Percentiles rank a stretch among this genome's conserved stretches.
These are phyloP conservation scores for Gonocerus acuteangulatus DNA, from an alignment of 2,888 invertebrate species.

Conservation along the genomic window DNA sequence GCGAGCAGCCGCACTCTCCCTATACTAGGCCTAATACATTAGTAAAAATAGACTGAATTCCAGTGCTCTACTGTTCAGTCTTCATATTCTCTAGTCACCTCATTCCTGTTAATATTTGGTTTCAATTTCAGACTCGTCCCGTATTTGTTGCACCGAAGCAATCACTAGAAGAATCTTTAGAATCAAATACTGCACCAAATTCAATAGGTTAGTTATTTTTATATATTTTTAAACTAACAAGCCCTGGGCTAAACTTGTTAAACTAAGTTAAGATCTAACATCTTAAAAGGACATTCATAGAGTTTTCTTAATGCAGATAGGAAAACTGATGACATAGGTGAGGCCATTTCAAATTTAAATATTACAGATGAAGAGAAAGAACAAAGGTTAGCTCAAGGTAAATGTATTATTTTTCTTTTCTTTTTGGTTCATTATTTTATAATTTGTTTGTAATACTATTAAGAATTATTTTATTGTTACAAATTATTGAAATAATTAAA, in stretches of 20 bases:
- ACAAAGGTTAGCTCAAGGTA: slow-evolving; percentile 46
- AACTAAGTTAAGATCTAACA: neutral
- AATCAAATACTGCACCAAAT: slow-evolving; percentile 43
- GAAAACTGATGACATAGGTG: slow-evolving; percentile 34
- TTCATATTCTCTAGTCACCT: too few relatives aligned
- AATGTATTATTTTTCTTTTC: slow-evolving; percentile 18
- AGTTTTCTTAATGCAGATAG: slow-evolving; percentile 28
- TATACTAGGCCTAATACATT: too few relatives aligned
- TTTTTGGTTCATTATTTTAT: neutral
- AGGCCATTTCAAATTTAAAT: slow-evolving; percentile 48
- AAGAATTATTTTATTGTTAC: neutral
- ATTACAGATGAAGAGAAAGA: slow-evolving; percentile 93
- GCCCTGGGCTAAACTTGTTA: slow-evolving; percentile 27
- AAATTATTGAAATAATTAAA: slow-evolving; percentile 4
- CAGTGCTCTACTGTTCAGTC: too few relatives aligned
- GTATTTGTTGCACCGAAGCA: slow-evolving; percentile 53
- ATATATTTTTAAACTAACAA: slow-evolving; percentile 1
- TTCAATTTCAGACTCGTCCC: slow-evolving; percentile 34
- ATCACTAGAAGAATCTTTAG: slow-evolving; percentile 68
- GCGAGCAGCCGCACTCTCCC: too few relatives aligned
- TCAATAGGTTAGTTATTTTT: slow-evolving; percentile 6
- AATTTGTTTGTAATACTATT: neutral
- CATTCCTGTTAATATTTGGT: too few relatives aligned
- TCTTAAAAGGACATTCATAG: slow-evolving; percentile 1
- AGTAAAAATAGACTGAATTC: too few relatives aligned